Conservation (phyloP, 2,113 vertebrate genomes). For the Platycercus adscitus region DNA sequence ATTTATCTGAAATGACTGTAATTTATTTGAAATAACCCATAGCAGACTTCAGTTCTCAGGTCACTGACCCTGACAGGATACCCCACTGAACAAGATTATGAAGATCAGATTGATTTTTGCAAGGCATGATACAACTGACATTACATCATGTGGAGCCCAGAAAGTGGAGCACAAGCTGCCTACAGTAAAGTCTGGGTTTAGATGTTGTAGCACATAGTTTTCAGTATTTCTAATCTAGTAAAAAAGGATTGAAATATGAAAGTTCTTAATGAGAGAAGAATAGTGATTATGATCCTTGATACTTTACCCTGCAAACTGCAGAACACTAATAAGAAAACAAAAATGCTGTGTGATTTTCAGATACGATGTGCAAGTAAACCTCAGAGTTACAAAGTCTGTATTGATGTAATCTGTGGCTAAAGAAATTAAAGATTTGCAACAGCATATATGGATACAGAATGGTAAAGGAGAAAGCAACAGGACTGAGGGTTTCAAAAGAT, state of each 20-base stretch:
- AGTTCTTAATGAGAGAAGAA: background rate
- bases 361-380: background rate
- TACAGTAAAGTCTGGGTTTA: background rate
- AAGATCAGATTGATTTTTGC: background rate
- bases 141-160: background rate
- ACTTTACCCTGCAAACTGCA: background rate
- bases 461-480: background rate
- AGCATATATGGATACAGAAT: background rate
- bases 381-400: background rate
- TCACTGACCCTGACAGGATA: background rate
- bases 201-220: background rate
- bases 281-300: background rate
- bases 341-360: background rate
- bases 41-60: background rate
- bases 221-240: background rate
- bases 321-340: background rate
- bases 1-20: background rate
- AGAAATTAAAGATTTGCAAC: background rate
- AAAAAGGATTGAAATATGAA: background rate
- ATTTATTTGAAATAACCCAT: background rate
- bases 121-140: background rate
- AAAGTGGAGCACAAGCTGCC: background rate
- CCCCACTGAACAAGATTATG: background rate
- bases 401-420: background rate
- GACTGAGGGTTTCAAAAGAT: background rate